phyloP scores from a whole-genome alignment of 2,797 vertebrate species.

The Nothura maculosa region DNA sequence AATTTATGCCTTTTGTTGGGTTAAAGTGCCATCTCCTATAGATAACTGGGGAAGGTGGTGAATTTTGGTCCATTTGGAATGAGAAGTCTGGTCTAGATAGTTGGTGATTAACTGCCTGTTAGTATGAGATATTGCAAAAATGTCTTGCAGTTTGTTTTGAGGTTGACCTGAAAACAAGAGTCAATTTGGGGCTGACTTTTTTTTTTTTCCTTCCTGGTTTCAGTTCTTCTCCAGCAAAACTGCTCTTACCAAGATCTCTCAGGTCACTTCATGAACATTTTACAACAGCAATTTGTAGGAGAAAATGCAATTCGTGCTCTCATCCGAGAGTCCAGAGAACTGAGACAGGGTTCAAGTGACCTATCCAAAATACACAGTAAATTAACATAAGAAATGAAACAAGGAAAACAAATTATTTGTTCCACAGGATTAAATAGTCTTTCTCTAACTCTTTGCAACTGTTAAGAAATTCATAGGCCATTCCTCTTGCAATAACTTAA shows the following conservation, averaged over 20 bases:
- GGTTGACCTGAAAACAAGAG: background rate
- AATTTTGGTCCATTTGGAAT: background rate
- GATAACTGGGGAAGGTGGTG: background rate
- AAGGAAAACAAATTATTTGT: conserved; percentile 38
- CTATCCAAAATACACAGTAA: conserved; percentile 16
- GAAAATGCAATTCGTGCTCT: background rate
- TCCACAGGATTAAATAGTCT: conserved; percentile 29
- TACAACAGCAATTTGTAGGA: background rate
- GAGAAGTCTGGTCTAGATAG: background rate
- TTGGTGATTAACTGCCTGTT: conserved; percentile 20
- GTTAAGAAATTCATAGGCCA: conserved; percentile 60
- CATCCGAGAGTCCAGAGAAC: background rate
- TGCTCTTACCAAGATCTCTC: accelerated
- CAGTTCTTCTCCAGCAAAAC: background rate
- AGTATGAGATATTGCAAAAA: conserved; percentile 38
- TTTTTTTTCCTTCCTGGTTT: background rate
- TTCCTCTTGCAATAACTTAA: conserved; percentile 50
- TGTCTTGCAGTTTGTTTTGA: background rate
- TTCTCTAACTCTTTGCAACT: conserved; percentile 26
- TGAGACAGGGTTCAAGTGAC: background rate
- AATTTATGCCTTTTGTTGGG: background rate
- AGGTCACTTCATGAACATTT: background rate
- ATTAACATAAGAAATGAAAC: conserved; percentile 36
- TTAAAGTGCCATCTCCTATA: background rate
- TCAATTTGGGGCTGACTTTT: background rate